Evolutionary conservation across 1,140 invertebrate genomes (phyloP), one percentile per base, ranked within the genome.

Genomic region (Leptopilina clavipes): DNA sequence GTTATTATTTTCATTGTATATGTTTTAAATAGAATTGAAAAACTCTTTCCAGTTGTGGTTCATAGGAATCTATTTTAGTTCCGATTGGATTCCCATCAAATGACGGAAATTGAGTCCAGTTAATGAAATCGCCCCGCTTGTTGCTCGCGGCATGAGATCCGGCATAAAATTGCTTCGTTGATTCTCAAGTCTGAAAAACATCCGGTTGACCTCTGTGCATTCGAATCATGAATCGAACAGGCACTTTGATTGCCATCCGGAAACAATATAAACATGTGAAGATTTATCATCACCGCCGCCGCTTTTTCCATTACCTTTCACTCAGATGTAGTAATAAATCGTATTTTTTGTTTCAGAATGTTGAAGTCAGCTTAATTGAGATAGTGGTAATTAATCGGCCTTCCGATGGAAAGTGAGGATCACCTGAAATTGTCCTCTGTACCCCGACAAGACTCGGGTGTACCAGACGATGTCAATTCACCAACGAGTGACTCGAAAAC

Each of bases 371-470:
- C 72, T 80, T 85, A 82, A 85, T 43, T 77, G 75, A 79, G 22
- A 14, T 71, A 45, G 37, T 43, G 25, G 25, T 54, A 59, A 73
- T 56, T 77, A 72, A 86, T 86, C 84, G 83, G 84, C 44, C 31
- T 72, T 17, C 17, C 40, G 10, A 70, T 65, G 7, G 76, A 83
- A 19, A 76, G 54, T 44, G 73, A 79, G 12, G 78, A 76, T 22
- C 48, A 75, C 17, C 52, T 31, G 31, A 71, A 48, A 22, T 82
- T 81, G 14, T 82, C 81, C 19, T 87, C 85, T 19, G 86, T 88
- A 10, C 83, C 82, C 3, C 83, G 88, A 0, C 88, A 90, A 70
- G 89, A 89, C 25, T 89, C 87, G 1, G 87, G 87, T 1, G 87
- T 89, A 6, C 87, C 86, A 8, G 86, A 90, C 72, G 89, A 90